Evolutionary conservation across 2,113 vertebrate genomes (phyloP).

Genomic region (Ranitomeya imitator): DNA sequence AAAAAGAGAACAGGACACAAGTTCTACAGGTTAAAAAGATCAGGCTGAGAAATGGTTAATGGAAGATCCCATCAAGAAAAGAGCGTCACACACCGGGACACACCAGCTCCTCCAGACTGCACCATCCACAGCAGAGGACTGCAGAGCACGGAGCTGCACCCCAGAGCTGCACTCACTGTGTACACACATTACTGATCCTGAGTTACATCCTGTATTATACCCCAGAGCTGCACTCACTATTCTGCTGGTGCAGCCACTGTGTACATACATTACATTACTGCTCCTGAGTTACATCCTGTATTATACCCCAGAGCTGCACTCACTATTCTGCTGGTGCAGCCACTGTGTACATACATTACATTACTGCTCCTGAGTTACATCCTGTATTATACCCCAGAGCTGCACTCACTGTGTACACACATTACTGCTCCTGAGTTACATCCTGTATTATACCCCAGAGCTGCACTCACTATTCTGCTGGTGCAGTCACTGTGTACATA

Average conservation of each 20-base stretch:
- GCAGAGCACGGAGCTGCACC: background rate
- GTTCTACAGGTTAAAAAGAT: constrained; percentile 69
- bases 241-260: no score
- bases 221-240: background rate
- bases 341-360: no score
- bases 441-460: no score
- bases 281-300: background rate
- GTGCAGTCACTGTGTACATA: background rate
- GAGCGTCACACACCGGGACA: constrained; percentile 47
- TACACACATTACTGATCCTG: background rate
- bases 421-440: no score
- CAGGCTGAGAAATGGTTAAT: constrained; percentile 69
- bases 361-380: no score
- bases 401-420: no score
- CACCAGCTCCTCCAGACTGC: no score
- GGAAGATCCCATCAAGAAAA: constrained; percentile 66
- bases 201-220: background rate
- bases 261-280: constrained; percentile 10
- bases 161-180: background rate
- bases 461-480: no score
- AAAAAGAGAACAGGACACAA: constrained; percentile 78
- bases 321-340: no score
- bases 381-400: no score
- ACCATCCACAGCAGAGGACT: background rate
- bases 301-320: background rate